phyloP scores from a whole-genome alignment of 1,140 invertebrate genomes.

The Zaprionus vittiger region DNA sequence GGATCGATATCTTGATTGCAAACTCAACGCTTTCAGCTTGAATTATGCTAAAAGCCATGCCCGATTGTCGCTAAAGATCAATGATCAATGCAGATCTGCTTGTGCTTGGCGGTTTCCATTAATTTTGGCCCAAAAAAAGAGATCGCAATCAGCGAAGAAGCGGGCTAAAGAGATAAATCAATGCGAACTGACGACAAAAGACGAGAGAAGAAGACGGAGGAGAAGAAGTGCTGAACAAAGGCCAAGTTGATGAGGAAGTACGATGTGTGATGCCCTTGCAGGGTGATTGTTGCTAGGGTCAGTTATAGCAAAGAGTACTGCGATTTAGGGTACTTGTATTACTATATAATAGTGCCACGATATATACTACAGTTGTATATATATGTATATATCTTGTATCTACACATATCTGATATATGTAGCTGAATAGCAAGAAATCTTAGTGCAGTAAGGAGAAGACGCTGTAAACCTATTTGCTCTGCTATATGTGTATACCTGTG shows the following conservation, averaged over 20 bases:
- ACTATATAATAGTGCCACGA: too few species aligned
- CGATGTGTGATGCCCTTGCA: neutral
- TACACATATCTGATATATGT: too few species aligned
- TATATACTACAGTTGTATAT: too few species aligned
- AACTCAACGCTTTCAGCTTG: conserved; percentile 3
- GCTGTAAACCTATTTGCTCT: too few species aligned
- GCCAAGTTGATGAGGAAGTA: neutral
- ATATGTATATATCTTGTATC: too few species aligned
- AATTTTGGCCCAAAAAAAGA: neutral
- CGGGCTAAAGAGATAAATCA: neutral
- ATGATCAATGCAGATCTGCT: conserved; percentile 4
- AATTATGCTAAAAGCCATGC: conserved; percentile 6
- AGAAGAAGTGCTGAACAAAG: neutral
- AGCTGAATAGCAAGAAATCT: too few species aligned
- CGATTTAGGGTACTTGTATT: neutral
- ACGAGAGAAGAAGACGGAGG: neutral
- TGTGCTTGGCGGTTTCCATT: neutral
- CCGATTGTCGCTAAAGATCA: conserved; percentile 22
- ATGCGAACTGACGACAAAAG: neutral
- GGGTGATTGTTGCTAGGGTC: neutral
- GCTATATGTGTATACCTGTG: too few species aligned
- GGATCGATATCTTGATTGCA: neutral
- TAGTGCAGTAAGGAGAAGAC: too few species aligned
- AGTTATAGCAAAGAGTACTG: neutral
- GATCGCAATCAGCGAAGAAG: neutral